These are phyloP conservation scores for Apis cerana DNA, from an alignment of 1,140 invertebrate genomes.

Conservation along the genomic window DNA sequence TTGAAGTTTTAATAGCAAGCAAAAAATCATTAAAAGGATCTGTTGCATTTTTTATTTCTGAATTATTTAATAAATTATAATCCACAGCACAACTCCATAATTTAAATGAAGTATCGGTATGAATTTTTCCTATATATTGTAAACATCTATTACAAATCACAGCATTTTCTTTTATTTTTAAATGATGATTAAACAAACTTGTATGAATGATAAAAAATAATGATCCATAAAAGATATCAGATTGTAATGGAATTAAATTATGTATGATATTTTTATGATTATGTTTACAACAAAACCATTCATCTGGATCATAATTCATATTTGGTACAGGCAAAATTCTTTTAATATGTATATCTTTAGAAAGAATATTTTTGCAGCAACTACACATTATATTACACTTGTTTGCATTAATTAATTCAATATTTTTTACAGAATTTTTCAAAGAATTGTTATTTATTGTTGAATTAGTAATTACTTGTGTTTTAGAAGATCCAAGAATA, in stretches of 20 bases:
- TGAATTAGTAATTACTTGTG: conserved; percentile 68
- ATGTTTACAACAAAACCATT: conserved; percentile 78
- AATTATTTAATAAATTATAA: conserved; percentile 52
- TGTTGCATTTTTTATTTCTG: conserved; percentile 43
- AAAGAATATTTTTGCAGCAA: conserved; percentile 71
- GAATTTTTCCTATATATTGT: conserved; percentile 68
- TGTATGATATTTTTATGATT: conserved; percentile 43
- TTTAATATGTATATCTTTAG: conserved; percentile 66
- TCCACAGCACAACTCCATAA: conserved; percentile 76
- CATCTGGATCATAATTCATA: conserved; percentile 71
- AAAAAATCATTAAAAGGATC: conserved; percentile 74
- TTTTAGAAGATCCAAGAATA: conserved; percentile 72
- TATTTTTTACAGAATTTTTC: conserved; percentile 28
- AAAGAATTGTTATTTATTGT: conserved; percentile 17
- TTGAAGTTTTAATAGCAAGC: conserved; percentile 65
- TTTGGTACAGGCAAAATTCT: conserved; percentile 75
- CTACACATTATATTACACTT: conserved; percentile 62
- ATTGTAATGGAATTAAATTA: conserved; percentile 64
- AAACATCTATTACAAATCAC: conserved; percentile 73
- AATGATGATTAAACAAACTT: conserved; percentile 62
- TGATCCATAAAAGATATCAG: conserved; percentile 75
- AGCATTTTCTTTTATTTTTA: conserved; percentile 60
- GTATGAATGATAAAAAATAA: conserved; percentile 70
- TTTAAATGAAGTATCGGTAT: conserved; percentile 65
- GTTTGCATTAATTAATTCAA: conserved; percentile 54